Conservation (phyloP, 1,140 invertebrate species). For the Vanessa atalanta region DNA sequence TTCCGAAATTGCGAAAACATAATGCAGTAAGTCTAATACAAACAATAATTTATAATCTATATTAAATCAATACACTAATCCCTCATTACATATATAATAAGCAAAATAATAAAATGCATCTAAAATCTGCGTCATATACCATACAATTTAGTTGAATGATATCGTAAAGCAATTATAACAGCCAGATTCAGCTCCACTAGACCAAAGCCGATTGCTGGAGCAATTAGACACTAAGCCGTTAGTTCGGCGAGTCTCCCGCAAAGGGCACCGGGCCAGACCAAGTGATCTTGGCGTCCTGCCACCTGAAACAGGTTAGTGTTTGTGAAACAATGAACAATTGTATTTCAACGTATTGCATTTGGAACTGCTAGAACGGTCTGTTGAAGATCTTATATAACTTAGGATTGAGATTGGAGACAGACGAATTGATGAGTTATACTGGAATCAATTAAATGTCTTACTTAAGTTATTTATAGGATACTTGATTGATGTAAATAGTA, state of each 20-base stretch:
- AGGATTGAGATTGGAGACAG: not conserved
- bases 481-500: too few relatives aligned
- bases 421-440: not conserved
- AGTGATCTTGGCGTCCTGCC: constrained; percentile 79
- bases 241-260: constrained; percentile 69
- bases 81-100: not conserved
- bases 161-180: constrained; percentile 22
- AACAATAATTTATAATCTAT: too few relatives aligned
- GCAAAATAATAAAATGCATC: constrained; percentile 6
- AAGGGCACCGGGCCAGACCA: constrained; percentile 75
- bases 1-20: too few relatives aligned
- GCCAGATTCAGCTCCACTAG: constrained; percentile 10
- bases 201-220: constrained; percentile 24
- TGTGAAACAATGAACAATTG: constrained; percentile 29
- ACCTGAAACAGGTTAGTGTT: constrained; percentile 58
- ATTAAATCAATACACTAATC: not conserved
- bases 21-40: too few relatives aligned
- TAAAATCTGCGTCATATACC: not conserved
- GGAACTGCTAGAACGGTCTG: not conserved
- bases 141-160: constrained; percentile 14
- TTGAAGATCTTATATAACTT: constrained; percentile 10
- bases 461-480: not conserved
- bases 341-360: constrained; percentile 17
- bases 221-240: constrained; percentile 40
- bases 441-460: not conserved